Percentiles rank a stretch among this genome's conserved stretches.
Evolutionary conservation across 1,140 invertebrate species (phyloP).

Genomic region (Plutomurus gul): DNA sequence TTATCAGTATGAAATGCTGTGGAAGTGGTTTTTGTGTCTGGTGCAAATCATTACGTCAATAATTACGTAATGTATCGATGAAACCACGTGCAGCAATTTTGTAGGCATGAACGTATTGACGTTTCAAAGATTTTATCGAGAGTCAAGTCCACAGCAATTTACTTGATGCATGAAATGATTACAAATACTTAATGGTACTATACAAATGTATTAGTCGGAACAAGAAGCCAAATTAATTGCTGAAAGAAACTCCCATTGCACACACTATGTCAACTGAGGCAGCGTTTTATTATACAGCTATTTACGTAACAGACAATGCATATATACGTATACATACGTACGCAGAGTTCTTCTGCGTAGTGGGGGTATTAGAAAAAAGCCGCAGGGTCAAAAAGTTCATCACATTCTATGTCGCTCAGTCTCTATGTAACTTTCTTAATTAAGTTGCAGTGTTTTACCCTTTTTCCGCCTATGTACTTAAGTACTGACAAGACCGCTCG

Average conservation of each 20-base stretch:
- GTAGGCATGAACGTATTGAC: not conserved
- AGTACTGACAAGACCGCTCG: not conserved
- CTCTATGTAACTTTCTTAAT: constrained; percentile 30
- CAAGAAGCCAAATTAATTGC: constrained; percentile 7
- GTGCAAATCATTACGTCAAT: too few species aligned
- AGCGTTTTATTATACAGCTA: too few species aligned
- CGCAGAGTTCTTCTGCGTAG: not conserved
- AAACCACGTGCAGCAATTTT: too few species aligned
- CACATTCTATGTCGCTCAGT: constrained; percentile 5
- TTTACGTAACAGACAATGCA: too few species aligned
- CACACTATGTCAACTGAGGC: not conserved
- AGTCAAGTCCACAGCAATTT: not conserved
- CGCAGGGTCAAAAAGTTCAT: constrained; percentile 28
- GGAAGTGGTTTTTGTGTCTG: too few species aligned
- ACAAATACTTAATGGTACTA: not conserved
- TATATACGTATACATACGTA: not conserved
- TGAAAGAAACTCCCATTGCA: not conserved
- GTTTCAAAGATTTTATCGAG: not conserved
- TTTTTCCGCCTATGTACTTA: constrained; percentile 21
- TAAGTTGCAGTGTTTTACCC: constrained; percentile 23
- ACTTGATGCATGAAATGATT: not conserved
- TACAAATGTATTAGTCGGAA: not conserved
- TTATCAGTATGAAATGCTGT: too few species aligned
- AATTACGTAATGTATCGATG: too few species aligned
- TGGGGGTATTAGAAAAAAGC: not conserved